These are phyloP conservation scores for Lithobius niger DNA, from an alignment of 1,140 invertebrate genomes.

Conservation along the genomic window DNA sequence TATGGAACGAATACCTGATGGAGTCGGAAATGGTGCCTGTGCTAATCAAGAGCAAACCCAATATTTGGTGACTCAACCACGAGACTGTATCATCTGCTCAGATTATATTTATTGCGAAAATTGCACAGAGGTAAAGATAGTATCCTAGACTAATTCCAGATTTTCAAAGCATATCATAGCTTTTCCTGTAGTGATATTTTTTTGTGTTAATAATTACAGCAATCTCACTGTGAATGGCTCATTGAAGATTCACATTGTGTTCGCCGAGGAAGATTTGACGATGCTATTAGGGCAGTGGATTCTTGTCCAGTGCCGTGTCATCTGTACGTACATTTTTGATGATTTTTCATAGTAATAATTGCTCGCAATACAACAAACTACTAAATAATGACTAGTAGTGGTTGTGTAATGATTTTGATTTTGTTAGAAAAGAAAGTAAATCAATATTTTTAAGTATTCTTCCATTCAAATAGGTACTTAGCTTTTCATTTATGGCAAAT, in stretches of 20 bases:
- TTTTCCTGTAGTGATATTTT: too few relatives aligned
- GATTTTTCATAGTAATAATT: too few relatives aligned
- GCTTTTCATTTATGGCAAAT: too few relatives aligned
- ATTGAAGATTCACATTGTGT: slow-evolving; percentile 67
- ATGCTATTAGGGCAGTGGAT: slow-evolving; percentile 19
- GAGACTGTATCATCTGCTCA: slow-evolving; percentile 68
- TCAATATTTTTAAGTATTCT: too few relatives aligned
- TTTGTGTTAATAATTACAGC: slow-evolving; percentile 22
- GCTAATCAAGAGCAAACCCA: slow-evolving; percentile 39
- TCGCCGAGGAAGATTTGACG: slow-evolving; percentile 47
- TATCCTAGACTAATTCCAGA: too few relatives aligned
- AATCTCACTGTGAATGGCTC: slow-evolving; percentile 70
- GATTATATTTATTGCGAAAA: slow-evolving; percentile 71
- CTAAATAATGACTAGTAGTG: too few relatives aligned
- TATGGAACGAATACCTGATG: slow-evolving; percentile 11
- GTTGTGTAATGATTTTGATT: too few relatives aligned
- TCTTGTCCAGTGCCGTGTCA: slow-evolving; percentile 29
- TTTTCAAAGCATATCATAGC: too few relatives aligned
- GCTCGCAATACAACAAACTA: too few relatives aligned
- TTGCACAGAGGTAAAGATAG: slow-evolving; percentile 46
- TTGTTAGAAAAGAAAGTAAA: too few relatives aligned
- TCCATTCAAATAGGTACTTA: too few relatives aligned
- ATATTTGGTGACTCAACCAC: slow-evolving; percentile 62
- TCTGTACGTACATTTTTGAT: slow-evolving; percentile 24
- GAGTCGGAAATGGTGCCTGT: not conserved